Evolutionary conservation across 2,888 invertebrate species (phyloP).

Genomic region (Cataglyphis albicans): DNA sequence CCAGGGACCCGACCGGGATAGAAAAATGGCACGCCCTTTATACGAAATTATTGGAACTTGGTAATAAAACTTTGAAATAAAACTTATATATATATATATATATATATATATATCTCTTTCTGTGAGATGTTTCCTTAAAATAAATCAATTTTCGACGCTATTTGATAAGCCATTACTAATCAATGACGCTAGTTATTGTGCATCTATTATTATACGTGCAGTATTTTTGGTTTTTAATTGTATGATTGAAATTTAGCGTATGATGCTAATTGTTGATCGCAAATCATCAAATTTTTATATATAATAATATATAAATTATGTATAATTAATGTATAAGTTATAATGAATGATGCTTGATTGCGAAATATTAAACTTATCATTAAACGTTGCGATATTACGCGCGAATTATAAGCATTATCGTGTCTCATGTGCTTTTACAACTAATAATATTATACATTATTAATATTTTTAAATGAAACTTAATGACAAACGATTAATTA

Average conservation of each 20-base stretch:
- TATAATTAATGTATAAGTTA: background rate
- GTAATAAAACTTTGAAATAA: background rate
- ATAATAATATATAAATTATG: no score
- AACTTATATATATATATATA: background rate
- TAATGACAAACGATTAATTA: background rate
- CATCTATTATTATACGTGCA: background rate
- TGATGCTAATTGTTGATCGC: background rate
- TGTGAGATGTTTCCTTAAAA: background rate
- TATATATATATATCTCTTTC: background rate
- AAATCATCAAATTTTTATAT: background rate
- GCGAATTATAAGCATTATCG: background rate
- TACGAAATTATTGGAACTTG: slow-evolving; percentile 24
- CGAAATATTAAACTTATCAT: background rate
- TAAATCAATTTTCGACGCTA: slow-evolving; percentile 3
- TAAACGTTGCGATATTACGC: background rate
- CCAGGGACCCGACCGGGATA: background rate
- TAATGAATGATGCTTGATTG: background rate
- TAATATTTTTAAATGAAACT: background rate
- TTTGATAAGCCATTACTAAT: background rate
- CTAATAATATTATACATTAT: background rate
- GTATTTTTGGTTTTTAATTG: background rate
- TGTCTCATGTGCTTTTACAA: background rate
- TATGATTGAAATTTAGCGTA: background rate
- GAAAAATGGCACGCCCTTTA: slow-evolving; percentile 37
- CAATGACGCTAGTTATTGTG: background rate